Conservation (phyloP, 2,113 vertebrate species). For the Limanda limanda region DNA sequence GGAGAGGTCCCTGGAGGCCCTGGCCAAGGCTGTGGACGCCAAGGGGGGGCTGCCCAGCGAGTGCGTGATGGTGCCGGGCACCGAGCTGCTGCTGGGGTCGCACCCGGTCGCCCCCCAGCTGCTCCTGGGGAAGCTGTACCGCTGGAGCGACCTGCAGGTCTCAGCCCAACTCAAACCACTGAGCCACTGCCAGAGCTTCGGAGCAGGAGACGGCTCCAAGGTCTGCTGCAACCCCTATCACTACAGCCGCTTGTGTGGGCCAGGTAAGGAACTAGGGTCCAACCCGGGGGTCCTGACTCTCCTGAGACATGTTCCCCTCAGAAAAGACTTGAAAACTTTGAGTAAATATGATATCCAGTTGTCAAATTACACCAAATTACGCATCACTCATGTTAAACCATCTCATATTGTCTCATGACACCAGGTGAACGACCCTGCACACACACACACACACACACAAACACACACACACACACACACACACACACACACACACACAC, state of each 20-base stretch:
- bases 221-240: conserved; percentile 97
- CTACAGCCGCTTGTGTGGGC: conserved; percentile 95
- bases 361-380: too few species aligned
- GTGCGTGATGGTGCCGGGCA: conserved; percentile 89
- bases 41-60: conserved; percentile 87
- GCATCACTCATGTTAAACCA: too few species aligned
- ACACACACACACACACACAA: too few species aligned
- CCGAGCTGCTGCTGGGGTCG: conserved; percentile 85
- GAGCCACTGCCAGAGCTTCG: conserved; percentile 89
- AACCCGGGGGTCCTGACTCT: too few species aligned
- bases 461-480: too few species aligned
- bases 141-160: conserved; percentile 94
- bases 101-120: conserved; percentile 86
- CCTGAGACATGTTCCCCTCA: too few species aligned
- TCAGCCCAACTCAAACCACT: conserved; percentile 89
- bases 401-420: too few species aligned
- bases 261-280: conserved; percentile 86
- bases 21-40: conserved; percentile 93
- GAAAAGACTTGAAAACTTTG: too few species aligned
- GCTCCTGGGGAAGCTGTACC: conserved; percentile 90
- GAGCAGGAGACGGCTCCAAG: conserved; percentile 74
- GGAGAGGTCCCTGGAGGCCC: conserved; percentile 89
- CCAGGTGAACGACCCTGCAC: too few species aligned
- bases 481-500: too few species aligned
- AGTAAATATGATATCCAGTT: too few species aligned